Evolutionary conservation across 2,888 invertebrate genomes (phyloP).

Genomic region (Ellobium chinense): DNA sequence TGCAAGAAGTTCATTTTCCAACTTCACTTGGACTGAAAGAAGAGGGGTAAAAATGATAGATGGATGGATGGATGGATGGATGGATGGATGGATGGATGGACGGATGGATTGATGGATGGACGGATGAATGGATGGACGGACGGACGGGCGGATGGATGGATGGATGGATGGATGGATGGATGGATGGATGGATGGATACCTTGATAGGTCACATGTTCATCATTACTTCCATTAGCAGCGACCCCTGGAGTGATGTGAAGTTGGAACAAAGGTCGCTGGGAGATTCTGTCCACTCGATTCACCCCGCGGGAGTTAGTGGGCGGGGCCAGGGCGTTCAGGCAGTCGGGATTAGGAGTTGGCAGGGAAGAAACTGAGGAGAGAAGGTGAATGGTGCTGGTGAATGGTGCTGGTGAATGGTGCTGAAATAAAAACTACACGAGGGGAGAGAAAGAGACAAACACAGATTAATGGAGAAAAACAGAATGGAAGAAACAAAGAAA

Average conservation of each 20-base stretch:
- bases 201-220: no score
- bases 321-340: not conserved
- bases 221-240: not conserved
- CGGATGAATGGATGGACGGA: not conserved
- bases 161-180: not conserved
- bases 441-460: not conserved
- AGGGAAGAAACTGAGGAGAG: not conserved
- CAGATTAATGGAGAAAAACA: not conserved
- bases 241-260: not conserved
- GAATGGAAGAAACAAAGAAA: not conserved
- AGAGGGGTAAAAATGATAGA: not conserved
- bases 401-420: not conserved
- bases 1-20: not conserved
- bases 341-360: not conserved
- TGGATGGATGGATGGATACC: not conserved
- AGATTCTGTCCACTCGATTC: not conserved
- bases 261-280: not conserved
- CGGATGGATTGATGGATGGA: not conserved
- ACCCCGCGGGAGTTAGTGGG: slow-evolving; percentile 1
- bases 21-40: slow-evolving; percentile 35
- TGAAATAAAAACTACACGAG: not conserved
- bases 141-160: not conserved
- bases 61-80: not conserved
- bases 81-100: not conserved
- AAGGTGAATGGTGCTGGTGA: not conserved